These are phyloP conservation scores for Lasius fuliginosus DNA, from an alignment of 2,888 invertebrate genomes.

Conservation along the genomic window DNA sequence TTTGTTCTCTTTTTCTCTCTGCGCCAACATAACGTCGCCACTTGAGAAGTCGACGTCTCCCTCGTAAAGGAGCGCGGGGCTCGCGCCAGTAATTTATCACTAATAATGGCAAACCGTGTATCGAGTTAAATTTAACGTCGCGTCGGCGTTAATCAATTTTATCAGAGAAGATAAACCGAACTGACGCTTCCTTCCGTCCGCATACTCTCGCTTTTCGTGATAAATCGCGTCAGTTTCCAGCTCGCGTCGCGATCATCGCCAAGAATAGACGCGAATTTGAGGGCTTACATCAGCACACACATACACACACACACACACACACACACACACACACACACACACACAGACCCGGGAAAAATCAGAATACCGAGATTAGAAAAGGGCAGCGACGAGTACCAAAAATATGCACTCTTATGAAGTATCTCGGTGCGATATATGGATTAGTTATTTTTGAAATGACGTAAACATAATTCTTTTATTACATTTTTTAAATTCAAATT, in stretches of 20 bases:
- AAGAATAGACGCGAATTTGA: conserved; percentile 38
- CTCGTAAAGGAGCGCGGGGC: conserved; percentile 57
- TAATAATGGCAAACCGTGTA: conserved; percentile 79
- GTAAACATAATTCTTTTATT: no score
- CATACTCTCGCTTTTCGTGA: conserved; percentile 68
- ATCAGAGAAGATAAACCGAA: conserved; percentile 81
- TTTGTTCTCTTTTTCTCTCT: conserved; percentile 1
- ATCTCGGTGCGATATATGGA: neutral
- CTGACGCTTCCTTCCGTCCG: conserved; percentile 79
- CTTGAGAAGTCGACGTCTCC: conserved; percentile 25
- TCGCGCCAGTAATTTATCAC: conserved; percentile 78
- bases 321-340: neutral
- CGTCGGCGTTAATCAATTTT: conserved; percentile 83
- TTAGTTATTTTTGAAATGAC: neutral
- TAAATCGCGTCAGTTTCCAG: conserved; percentile 73
- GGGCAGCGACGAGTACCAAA: neutral
- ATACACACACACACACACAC: neutral
- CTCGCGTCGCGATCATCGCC: conserved; percentile 54
- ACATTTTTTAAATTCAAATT: neutral
- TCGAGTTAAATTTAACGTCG: conserved; percentile 79
- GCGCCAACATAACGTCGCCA: conserved; percentile 31
- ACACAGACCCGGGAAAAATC: neutral
- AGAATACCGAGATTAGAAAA: conserved; percentile 18
- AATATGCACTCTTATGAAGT: neutral
- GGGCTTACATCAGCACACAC: neutral